Base-by-base conservation (phyloP, 2,113 vertebrate species). In the Crotalus tigris region DNA sequence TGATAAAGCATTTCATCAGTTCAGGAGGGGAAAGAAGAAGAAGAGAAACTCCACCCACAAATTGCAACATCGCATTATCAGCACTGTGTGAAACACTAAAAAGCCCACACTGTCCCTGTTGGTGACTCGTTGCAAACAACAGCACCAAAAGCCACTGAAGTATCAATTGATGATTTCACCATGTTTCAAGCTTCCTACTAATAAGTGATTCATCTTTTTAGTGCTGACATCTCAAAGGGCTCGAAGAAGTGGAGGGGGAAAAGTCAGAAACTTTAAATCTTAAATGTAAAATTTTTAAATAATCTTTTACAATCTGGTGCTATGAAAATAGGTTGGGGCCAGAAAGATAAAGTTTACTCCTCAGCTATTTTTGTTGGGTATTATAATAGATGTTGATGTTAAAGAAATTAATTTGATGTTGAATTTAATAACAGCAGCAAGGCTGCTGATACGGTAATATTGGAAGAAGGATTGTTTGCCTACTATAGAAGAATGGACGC, bases 161-260 rank as follows among this genome's bases (percentile, higher is more conserved):
- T 96, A 87, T 91, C 93, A 94, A 94, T 87, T 93, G 89, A 90
- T 97, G 95, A 96, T 94, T 96, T 96, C 96, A 91, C 94, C 92
- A 90, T 94, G 91, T 96, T 93, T 96, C 93, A 95, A 86, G 86
- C 92, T 92, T 94, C 95, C 96, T 93, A 96, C 97, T 96, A 95
- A 96, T 95, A 95, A 96, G 94, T 96, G 96, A 97, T 96, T 98
- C 96, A 97, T 97, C 92, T 93, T 92, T 95, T 92, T 92, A 91
- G 91, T 93, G 93, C 87, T 92, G 85, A 93, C 46, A 91, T 61
- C 94, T 92, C 91, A 95, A 95, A 93, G 93, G 94, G 90, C 90
- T 95, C 88, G 24, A 93, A 90, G 94, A 0, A 54, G 13, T 49
- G 49, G 29, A n/a, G 93, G 92, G 95, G 95, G 93, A 93, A 93